Base-by-base conservation (phyloP, 2,797 vertebrate genomes). In the Smutsia temminckii region DNA sequence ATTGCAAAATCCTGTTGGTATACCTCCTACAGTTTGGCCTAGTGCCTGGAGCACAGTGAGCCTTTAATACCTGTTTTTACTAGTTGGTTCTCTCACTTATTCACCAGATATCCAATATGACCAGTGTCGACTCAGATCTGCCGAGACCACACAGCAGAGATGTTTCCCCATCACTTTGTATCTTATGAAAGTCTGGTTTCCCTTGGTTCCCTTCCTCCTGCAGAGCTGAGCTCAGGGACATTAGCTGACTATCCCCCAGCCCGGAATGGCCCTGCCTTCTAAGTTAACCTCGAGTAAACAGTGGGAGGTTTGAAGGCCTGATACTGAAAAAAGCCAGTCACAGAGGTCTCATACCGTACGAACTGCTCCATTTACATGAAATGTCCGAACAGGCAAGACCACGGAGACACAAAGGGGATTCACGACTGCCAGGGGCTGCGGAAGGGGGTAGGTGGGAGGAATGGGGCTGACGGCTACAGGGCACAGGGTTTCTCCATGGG, bases 221-320 rank as follows among this genome's bases (percentile, higher is more conserved):
- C 34, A 5, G 34, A 92, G 55, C 16, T 40, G 12, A 27, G 14
- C 7, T 64, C 1, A 1, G 55, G 77, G 6, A 11, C 4, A 0
- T 8, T 55, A 42, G 27, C 57, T 72, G 8, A 23, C 3, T 23
- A 46, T 25, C 29, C 25, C 32, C 32, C 27, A n/a, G 27, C 53
- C 34, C 46, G 11, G 78, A 68, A 4, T 8, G 1, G 32, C 10
- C 23, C 34, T 49, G 17, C 18, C 37, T 69, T 32, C 53, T 66
- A 49, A 40, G 55, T 17, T n/a, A 5, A 34, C 85, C 51, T 12
- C 14, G 34, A 27, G 69, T 4, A 29, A 72, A 66, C 25, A 23
- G 8, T 20, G 55, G 34, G 17, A 53, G 5, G 18, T 51, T 14
- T 25, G 49, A 61, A 46, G 71, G 46, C 18, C 10, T 9, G 3